Conservation (phyloP, 2,113 vertebrate species). For the Labeo catla region DNA sequence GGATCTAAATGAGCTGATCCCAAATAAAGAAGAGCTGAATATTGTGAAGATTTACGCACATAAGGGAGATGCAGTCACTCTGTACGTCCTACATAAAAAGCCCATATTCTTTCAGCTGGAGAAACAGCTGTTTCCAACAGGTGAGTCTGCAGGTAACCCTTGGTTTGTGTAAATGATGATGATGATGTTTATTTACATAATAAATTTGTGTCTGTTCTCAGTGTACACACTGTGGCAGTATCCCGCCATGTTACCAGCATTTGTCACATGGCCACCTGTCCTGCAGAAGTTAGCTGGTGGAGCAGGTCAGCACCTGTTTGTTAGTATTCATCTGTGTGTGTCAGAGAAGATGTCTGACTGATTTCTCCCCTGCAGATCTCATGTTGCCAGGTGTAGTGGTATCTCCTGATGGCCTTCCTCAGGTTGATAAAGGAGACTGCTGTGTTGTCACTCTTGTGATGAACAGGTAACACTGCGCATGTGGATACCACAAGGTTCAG, state of each 20-base stretch:
- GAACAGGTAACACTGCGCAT: conserved; percentile 79
- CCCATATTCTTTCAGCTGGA: conserved; percentile 91
- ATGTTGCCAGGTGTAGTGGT: conserved; percentile 94
- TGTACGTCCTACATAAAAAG: conserved; percentile 85
- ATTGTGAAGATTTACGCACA: conserved; percentile 87
- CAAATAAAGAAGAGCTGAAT: conserved; percentile 92
- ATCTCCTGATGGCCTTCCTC: conserved; percentile 85
- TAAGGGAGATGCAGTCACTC: conserved; percentile 85
- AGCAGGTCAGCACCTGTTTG: conserved; percentile 81
- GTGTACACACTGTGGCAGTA: conserved; percentile 89
- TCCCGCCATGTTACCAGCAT: conserved; percentile 84
- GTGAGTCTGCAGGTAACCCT: conserved; percentile 65
- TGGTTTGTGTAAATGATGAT: background rate
- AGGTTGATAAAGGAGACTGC: conserved; percentile 79
- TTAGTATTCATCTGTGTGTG: background rate
- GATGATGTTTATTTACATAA: background rate
- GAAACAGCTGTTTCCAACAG: conserved; percentile 89
- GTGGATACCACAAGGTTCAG: background rate
- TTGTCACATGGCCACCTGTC: conserved; percentile 90
- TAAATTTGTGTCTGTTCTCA: conserved; percentile 64
- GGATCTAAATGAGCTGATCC: conserved; percentile 83
- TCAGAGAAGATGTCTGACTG: background rate
- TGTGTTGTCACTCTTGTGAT: conserved; percentile 86
- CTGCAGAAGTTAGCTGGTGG: conserved; percentile 89
- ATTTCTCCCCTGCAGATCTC: conserved; percentile 80